Percentiles rank a stretch among this genome's conserved stretches.
These are phyloP conservation scores for Keiferia lycopersicella DNA, from an alignment of 2,888 invertebrate species.

Conservation along the genomic window DNA sequence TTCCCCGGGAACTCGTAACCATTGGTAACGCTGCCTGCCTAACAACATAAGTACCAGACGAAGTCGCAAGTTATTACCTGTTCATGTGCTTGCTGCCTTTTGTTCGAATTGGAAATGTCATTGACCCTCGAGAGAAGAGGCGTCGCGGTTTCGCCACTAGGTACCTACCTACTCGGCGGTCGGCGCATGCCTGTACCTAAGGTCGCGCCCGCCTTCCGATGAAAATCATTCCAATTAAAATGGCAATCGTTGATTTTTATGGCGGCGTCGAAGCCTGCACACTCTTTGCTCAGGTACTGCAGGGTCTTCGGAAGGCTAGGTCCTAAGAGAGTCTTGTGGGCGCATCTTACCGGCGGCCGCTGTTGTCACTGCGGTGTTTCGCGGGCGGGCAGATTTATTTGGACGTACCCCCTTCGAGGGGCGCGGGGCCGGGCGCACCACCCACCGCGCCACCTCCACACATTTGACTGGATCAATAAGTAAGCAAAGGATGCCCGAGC, in stretches of 20 bases:
- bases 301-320: slow-evolving; percentile 16
- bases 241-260: slow-evolving; percentile 48
- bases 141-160: slow-evolving; percentile 64
- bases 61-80: slow-evolving; percentile 24
- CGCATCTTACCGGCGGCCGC: slow-evolving; percentile 76
- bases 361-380: slow-evolving; percentile 82
- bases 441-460: slow-evolving; percentile 80
- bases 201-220: slow-evolving; percentile 66
- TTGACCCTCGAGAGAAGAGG: slow-evolving; percentile 68
- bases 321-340: slow-evolving; percentile 75
- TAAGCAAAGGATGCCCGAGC: slow-evolving; percentile 83
- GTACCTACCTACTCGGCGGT: slow-evolving; percentile 54
- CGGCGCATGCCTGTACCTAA: slow-evolving; percentile 76
- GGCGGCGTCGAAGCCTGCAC: slow-evolving; percentile 26
- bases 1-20: background rate
- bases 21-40: background rate
- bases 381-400: slow-evolving; percentile 82
- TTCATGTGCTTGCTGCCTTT: slow-evolving; percentile 48
- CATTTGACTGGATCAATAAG: slow-evolving; percentile 83
- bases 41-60: slow-evolving; percentile 9
- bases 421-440: slow-evolving; percentile 71
- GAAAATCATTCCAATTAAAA: slow-evolving; percentile 71
- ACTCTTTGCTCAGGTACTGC: background rate
- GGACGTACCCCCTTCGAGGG: slow-evolving; percentile 78
- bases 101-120: slow-evolving; percentile 62